Evolutionary conservation across 2,797 vertebrate genomes (phyloP), one percentile per base, ranked within the genome.

Genomic region (Synanceia verrucosa): DNA sequence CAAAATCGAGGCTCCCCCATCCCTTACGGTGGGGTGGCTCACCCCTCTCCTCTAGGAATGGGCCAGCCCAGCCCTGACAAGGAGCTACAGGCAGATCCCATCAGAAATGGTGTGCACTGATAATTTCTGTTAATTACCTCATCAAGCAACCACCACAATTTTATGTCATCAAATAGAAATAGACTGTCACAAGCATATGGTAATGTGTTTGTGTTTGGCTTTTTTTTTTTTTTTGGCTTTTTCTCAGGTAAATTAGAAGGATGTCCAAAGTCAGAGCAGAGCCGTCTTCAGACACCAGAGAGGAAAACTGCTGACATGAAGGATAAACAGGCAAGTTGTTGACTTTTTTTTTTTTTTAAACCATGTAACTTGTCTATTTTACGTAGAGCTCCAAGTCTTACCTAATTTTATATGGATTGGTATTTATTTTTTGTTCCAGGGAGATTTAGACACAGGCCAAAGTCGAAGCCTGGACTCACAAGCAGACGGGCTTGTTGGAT

Each of bases 1-100:
- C 96, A 97, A 39, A 97, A 95, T 74, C 94, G 97, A 58, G 96
- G 96, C 33, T 99, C 98, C 4, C 97, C 98, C 12, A 94, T 97
- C 70, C 96, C 97, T 6, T 98, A 97, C 16, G 88, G 96, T 66
- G 95, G 96, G 12, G 95, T 98, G 64, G 93, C 95, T 68, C 97
- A 99, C 83, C 96, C 97, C 16, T 97, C 97, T 12, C 95, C 97
- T 16, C 93, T 98, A 44, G 96, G 95, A 78, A 87, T 97, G 83
- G 95, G 95, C 53, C 96, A 96, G 69, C 96, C 93, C 46, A 89
- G 91, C 61, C 94, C 93, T 10, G 98, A 99, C 81, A 99, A 98
- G 92, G 98, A 99, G 64, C 94, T 95, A 1, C 96, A 95, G 11
- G 94, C 95, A 5, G 98, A 99, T 24, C 94, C 95, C 57, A 93